Conservation (phyloP, 1,140 invertebrate genomes). For the Berghia stephanieae region DNA sequence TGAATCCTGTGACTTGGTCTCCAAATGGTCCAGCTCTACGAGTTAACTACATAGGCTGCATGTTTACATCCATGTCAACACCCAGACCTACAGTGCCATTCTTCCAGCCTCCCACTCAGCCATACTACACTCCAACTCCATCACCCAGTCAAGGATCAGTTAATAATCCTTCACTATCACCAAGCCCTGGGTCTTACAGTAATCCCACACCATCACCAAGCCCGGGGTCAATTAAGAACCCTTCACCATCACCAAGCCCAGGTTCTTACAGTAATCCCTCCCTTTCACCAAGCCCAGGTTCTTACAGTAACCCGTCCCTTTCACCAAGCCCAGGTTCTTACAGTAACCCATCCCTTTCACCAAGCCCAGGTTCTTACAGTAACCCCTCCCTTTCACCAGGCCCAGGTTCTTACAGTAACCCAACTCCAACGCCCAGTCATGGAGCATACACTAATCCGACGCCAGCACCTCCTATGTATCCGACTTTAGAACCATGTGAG, state of each 20-base stretch:
- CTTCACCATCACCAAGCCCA: no score
- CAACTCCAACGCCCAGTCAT: neutral
- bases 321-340: no score
- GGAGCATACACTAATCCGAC: neutral
- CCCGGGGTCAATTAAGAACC: no score
- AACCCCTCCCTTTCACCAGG: no score
- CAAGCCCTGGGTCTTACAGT: no score
- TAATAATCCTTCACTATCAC: neutral
- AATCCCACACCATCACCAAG: no score
- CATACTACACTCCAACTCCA: neutral
- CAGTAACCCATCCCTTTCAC: no score
- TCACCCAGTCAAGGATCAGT: neutral
- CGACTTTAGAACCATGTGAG: neutral
- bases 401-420: neutral
- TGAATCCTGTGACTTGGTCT: constrained; percentile 36
- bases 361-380: no score
- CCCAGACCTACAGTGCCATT: constrained; percentile 8
- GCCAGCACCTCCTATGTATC: neutral
- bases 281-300: no score
- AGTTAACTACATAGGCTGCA: constrained; percentile 44
- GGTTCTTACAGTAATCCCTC: no score
- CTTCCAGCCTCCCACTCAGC: neutral
- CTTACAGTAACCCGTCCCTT: no score
- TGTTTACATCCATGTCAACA: neutral
- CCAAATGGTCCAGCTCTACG: constrained; percentile 39